Percentiles rank a stretch among this genome's conserved stretches.
phyloP scores from a whole-genome alignment of 2,113 vertebrate species.

The Athene noctua region DNA sequence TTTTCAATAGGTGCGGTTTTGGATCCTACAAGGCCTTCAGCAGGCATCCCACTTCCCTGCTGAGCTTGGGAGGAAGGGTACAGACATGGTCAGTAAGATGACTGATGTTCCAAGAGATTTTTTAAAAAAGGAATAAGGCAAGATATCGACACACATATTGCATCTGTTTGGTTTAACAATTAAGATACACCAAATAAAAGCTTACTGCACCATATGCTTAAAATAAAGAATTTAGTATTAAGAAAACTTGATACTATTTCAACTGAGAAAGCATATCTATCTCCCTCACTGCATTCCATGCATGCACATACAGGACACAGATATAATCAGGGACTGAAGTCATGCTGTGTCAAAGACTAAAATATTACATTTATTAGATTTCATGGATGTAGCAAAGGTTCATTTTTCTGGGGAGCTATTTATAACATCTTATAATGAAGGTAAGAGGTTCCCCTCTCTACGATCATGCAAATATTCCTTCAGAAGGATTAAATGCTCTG shows the following conservation, averaged over 20 bases:
- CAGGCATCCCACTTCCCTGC: not conserved
- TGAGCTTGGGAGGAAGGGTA: not conserved
- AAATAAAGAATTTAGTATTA: not conserved
- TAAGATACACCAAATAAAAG: not conserved
- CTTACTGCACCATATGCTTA: not conserved
- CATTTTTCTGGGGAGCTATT: not conserved
- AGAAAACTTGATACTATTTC: not conserved
- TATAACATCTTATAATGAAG: not conserved
- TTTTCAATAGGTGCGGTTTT: not conserved
- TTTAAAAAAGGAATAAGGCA: not conserved
- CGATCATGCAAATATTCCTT: not conserved
- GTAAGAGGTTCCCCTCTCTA: not conserved
- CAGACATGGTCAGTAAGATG: not conserved
- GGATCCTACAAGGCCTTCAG: not conserved
- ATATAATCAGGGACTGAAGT: not conserved
- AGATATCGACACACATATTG: not conserved
- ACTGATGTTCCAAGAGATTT: not conserved
- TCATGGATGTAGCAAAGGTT: not conserved
- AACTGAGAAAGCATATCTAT: not conserved
- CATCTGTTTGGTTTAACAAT: not conserved
- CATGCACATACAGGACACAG: not conserved
- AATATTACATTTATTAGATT: not conserved
- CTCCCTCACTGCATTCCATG: not conserved
- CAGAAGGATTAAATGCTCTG: not conserved
- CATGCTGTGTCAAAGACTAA: not conserved